phyloP scores from a whole-genome alignment of 92 coral and sea anemone species.

The Parazoanthus darwini region DNA sequence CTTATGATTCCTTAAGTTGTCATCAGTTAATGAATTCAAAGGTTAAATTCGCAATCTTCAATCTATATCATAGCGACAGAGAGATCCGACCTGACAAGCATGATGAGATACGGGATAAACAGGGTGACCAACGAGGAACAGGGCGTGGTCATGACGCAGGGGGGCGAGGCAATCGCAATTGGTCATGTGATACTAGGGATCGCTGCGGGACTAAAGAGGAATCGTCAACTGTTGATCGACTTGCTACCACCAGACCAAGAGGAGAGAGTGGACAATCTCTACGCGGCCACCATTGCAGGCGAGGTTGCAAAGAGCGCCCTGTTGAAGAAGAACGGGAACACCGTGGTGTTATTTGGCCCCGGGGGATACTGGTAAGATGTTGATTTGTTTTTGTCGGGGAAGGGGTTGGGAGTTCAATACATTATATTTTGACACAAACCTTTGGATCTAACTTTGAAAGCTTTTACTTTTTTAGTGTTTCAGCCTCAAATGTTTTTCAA shows the following conservation, averaged over 20 bases:
- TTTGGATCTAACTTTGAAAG: too few relatives aligned
- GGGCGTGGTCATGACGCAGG: slow-evolving; percentile 70
- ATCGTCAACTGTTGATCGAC: slow-evolving; percentile 47
- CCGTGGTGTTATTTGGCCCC: slow-evolving; percentile 48
- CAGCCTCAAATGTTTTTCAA: too few relatives aligned
- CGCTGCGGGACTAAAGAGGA: slow-evolving; percentile 69
- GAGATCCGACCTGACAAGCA: slow-evolving; percentile 33
- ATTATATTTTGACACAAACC: too few relatives aligned
- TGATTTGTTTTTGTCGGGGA: background rate
- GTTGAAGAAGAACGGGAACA: slow-evolving; percentile 29
- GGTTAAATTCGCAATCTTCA: too few relatives aligned
- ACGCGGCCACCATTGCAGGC: slow-evolving; percentile 67
- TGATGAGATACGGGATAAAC: slow-evolving; percentile 47
- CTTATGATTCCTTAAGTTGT: background rate
- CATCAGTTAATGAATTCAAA: too few relatives aligned
- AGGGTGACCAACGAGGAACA: slow-evolving; percentile 36
- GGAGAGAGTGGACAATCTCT: slow-evolving; percentile 66
- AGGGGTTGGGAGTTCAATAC: background rate
- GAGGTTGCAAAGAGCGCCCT: slow-evolving; percentile 50
- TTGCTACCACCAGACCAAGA: slow-evolving; percentile 57
- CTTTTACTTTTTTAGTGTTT: too few relatives aligned
- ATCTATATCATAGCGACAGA: slow-evolving; percentile 23
- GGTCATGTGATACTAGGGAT: slow-evolving; percentile 77
- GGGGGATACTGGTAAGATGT: slow-evolving; percentile 54
- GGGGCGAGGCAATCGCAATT: slow-evolving; percentile 69